Evolutionary conservation across 2,797 vertebrate species (phyloP).

Genomic region (Arctocebus calabarensis): DNA sequence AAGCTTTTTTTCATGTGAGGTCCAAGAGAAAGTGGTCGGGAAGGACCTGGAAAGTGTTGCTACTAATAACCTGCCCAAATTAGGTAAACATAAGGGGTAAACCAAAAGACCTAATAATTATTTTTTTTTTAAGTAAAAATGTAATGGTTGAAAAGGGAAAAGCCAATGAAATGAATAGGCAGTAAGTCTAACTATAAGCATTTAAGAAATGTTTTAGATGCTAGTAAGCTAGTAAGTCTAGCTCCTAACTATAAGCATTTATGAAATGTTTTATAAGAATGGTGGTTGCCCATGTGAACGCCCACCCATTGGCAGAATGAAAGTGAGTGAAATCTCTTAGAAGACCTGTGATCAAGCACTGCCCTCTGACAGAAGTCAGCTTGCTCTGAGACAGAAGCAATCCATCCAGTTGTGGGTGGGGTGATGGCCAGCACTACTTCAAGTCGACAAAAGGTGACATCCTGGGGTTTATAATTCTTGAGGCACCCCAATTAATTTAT

Average conservation of each 20-base stretch:
- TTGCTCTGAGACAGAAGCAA: neutral
- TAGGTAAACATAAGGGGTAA: conserved; percentile 39
- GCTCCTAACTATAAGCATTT: conserved; percentile 29
- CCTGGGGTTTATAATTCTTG: conserved; percentile 58
- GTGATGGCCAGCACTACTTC: conserved; percentile 43
- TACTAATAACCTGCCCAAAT: conserved; percentile 58
- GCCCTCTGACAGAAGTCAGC: conserved; percentile 53
- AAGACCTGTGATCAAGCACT: conserved; percentile 72
- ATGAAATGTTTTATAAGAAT: conserved; percentile 51
- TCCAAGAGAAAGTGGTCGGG: neutral
- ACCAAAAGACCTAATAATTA: conserved; percentile 16
- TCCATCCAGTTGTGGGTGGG: conserved; percentile 13
- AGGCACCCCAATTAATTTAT: conserved; percentile 74
- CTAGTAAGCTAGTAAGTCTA: no score
- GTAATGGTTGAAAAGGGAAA: conserved; percentile 37
- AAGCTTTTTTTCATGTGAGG: conserved; percentile 40
- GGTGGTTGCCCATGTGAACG: neutral
- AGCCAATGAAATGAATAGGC: neutral
- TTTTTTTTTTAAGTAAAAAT: conserved; percentile 57
- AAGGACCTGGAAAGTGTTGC: neutral
- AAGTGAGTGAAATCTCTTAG: conserved; percentile 56
- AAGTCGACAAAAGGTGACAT: conserved; percentile 72
- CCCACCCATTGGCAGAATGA: conserved; percentile 29
- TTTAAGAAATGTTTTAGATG: no score
- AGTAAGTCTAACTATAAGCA: neutral